A percentile compares a stretch with the other conserved stretches of the same genome.
Evolutionary conservation across 2,888 invertebrate species (phyloP).

Genomic region (Lasioglossum calceatum): DNA sequence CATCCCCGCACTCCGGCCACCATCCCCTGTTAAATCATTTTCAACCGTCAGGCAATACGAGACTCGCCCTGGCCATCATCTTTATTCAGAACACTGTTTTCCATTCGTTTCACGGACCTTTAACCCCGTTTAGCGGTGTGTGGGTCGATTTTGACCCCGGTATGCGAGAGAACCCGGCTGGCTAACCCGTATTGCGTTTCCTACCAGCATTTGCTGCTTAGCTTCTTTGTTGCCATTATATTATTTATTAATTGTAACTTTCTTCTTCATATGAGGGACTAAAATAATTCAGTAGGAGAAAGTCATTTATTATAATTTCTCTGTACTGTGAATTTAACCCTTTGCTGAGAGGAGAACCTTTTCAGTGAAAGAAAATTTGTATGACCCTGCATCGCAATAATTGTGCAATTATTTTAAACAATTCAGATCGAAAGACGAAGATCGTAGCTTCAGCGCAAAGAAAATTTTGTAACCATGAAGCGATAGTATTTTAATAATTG

Average conservation of each 20-base stretch:
- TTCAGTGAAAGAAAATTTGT: no score
- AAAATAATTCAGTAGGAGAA: no score
- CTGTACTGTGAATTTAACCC: no score
- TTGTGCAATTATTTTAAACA: not conserved
- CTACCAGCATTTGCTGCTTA: not conserved
- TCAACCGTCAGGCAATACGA: conserved; percentile 9
- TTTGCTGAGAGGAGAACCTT: no score
- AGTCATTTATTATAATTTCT: no score
- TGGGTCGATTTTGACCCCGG: not conserved
- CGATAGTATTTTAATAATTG: not conserved
- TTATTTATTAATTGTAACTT: no score
- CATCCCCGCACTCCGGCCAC: not conserved
- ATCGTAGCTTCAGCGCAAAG: not conserved
- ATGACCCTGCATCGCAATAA: not conserved
- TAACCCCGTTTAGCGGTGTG: not conserved
- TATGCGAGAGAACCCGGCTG: not conserved
- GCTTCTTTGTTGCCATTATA: not conserved
- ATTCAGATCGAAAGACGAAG: not conserved
- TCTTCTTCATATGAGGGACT: no score
- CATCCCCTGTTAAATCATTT: conserved; percentile 19
- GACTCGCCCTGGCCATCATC: not conserved
- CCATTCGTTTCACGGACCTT: not conserved
- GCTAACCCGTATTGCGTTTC: not conserved
- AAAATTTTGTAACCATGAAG: not conserved
- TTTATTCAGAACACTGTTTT: not conserved